Percentiles rank a stretch among this genome's conserved stretches.
phyloP scores from a whole-genome alignment of 2,113 vertebrate genomes.

The Sphyrna mokarran region DNA sequence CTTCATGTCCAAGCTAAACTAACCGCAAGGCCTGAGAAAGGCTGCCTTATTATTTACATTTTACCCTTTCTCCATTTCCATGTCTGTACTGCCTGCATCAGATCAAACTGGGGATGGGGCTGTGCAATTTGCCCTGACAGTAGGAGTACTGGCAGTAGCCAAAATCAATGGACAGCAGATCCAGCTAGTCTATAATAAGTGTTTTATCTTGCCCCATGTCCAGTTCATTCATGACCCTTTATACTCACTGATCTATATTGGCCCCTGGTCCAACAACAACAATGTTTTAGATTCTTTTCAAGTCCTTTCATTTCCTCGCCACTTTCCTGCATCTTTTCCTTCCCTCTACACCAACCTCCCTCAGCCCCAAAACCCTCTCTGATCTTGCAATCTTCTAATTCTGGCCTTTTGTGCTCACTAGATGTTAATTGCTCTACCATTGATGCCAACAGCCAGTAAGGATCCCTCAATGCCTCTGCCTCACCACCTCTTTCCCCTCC shows the following conservation, averaged over 20 bases:
- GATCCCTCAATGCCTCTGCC: background rate
- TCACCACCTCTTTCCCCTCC: background rate
- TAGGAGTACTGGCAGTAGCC: background rate
- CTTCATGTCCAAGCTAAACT: no score
- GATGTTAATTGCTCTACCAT: background rate
- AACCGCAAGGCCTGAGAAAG: background rate
- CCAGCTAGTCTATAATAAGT: background rate
- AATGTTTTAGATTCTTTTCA: background rate
- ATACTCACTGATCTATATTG: background rate
- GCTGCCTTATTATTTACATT: background rate
- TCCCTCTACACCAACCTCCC: background rate
- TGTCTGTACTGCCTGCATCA: background rate
- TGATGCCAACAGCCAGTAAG: background rate
- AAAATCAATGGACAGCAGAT: background rate
- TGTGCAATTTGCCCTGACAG: background rate
- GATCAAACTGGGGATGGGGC: background rate
- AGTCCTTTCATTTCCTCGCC: background rate
- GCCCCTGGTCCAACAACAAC: background rate
- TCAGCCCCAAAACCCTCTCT: background rate
- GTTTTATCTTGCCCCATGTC: background rate
- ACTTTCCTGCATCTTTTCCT: background rate
- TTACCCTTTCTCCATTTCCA: background rate
- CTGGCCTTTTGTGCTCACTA: background rate
- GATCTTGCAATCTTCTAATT: background rate
- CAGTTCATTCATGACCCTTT: background rate